phyloP scores from a whole-genome alignment of 2,888 invertebrate species.

The Auanema freiburgensis region DNA sequence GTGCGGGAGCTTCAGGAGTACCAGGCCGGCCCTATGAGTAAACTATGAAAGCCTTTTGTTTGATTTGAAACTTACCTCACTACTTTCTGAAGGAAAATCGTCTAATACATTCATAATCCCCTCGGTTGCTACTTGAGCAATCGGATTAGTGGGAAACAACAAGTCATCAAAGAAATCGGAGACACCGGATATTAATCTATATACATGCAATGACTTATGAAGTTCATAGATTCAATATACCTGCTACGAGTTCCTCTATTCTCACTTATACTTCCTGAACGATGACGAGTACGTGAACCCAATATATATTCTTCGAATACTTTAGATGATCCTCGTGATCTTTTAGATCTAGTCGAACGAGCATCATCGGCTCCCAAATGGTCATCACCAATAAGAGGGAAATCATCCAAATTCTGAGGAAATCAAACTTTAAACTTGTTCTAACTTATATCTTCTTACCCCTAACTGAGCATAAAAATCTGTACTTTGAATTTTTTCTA shows the following conservation, averaged over 20 bases:
- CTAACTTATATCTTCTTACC: no score
- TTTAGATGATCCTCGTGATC: slow-evolving; percentile 35
- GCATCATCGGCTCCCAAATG: slow-evolving; percentile 24
- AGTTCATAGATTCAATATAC: neutral
- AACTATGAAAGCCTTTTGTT: neutral
- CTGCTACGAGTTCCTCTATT: slow-evolving; percentile 26
- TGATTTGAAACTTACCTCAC: slow-evolving; percentile 20
- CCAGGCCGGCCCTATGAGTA: slow-evolving; percentile 14
- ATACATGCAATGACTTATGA: neutral
- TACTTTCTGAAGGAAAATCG: slow-evolving; percentile 45
- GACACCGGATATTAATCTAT: slow-evolving; percentile 34
- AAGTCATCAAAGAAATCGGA: slow-evolving; percentile 48
- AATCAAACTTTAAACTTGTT: no score
- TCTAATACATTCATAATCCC: slow-evolving; percentile 39
- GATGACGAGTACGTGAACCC: slow-evolving; percentile 21
- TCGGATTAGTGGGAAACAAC: slow-evolving; percentile 23
- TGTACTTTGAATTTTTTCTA: slow-evolving; percentile 4
- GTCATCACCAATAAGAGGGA: neutral
- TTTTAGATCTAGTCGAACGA: slow-evolving; percentile 38
- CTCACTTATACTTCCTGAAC: slow-evolving; percentile 26
- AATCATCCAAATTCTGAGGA: neutral
- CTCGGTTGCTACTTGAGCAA: slow-evolving; percentile 29
- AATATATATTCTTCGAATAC: slow-evolving; percentile 34
- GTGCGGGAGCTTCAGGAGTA: slow-evolving; percentile 19
- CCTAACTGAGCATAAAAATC: neutral